Percentiles rank a stretch among this genome's conserved stretches.
Conservation (phyloP, 2,797 vertebrate genomes). For the Rachycentron canadum region DNA sequence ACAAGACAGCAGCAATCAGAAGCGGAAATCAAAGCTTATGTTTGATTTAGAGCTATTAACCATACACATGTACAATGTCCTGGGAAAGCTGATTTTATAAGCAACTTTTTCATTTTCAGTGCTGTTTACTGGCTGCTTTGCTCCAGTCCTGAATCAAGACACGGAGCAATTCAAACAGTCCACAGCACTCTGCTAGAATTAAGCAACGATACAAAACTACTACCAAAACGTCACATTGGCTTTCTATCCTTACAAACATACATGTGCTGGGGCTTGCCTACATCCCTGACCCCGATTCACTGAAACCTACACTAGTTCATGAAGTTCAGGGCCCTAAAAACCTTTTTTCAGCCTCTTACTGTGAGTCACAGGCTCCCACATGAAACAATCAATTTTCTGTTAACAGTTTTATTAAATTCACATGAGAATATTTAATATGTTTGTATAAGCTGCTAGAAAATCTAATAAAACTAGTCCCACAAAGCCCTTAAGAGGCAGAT, state of each 20-base stretch:
- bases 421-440: background rate
- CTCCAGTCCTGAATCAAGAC: constrained; percentile 19
- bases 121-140: background rate
- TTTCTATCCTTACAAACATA: constrained; percentile 46
- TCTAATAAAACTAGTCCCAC: background rate
- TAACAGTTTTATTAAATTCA: background rate
- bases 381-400: background rate
- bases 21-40: constrained; percentile 47
- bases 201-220: constrained; percentile 45
- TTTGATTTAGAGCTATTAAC: constrained; percentile 55
- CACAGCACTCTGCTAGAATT: constrained; percentile 26
- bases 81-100: constrained; percentile 37
- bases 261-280: constrained; percentile 27
- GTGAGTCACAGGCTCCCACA: background rate
- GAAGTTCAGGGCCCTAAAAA: constrained; percentile 32
- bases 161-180: constrained; percentile 34
- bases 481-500: background rate
- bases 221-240: constrained; percentile 31
- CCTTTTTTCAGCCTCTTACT: background rate
- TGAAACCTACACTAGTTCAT: constrained; percentile 20
- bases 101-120: constrained; percentile 26
- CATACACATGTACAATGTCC: constrained; percentile 50
- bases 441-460: background rate
- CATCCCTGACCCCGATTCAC: constrained; percentile 22
- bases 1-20: constrained; percentile 53